A percentile compares a stretch with the other conserved stretches of the same genome.
Conservation (phyloP, 2,113 vertebrate species). For the Actenoides lindsayi region DNA sequence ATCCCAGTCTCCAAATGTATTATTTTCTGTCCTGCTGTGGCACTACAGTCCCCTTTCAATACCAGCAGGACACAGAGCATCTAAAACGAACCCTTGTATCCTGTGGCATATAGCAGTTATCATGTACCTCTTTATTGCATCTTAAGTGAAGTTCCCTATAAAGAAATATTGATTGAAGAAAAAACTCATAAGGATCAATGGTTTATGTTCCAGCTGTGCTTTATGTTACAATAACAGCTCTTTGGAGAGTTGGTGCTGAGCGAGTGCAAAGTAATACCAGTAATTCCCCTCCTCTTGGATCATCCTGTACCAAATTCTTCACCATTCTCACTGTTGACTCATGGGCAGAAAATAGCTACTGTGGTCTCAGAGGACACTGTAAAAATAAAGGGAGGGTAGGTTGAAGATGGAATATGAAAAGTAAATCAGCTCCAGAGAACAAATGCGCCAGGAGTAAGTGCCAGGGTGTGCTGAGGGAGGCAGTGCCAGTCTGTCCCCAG, state of each 20-base stretch:
- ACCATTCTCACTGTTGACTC: neutral
- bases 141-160: constrained; percentile 48
- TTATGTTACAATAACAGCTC: constrained; percentile 46
- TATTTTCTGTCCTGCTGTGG: neutral
- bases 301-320: neutral
- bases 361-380: neutral
- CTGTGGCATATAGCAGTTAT: constrained; percentile 15
- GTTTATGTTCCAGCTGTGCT: constrained; percentile 43
- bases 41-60: neutral
- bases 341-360: neutral
- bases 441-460: neutral
- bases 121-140: constrained; percentile 55
- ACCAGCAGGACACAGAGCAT: constrained; percentile 8
- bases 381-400: neutral
- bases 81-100: constrained; percentile 27
- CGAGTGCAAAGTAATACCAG: constrained; percentile 42
- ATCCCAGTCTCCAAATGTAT: neutral
- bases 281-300: constrained; percentile 7
- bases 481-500: neutral
- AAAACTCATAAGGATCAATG: constrained; percentile 59
- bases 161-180: constrained; percentile 56
- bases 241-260: constrained; percentile 37
- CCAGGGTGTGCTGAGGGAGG: neutral
- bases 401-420: neutral
- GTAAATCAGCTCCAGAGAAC: neutral